These are phyloP conservation scores for Oreochromis tanganicae DNA, from an alignment of 2,113 vertebrate species.

Conservation along the genomic window DNA sequence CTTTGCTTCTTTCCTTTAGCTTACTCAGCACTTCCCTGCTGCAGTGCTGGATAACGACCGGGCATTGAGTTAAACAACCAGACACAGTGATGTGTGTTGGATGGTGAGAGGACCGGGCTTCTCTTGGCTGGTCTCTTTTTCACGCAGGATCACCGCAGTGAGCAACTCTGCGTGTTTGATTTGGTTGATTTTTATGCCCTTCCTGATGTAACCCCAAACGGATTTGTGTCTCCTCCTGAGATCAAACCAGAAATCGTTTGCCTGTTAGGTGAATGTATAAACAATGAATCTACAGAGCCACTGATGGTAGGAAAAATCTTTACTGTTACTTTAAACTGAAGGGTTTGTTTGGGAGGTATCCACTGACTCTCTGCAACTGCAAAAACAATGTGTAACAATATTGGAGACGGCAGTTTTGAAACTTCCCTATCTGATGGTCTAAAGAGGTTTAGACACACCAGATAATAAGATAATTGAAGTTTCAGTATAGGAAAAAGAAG, in stretches of 20 bases:
- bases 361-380: neutral
- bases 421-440: neutral
- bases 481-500: neutral
- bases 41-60: neutral
- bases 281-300: neutral
- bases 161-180: neutral
- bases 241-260: neutral
- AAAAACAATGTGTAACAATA: neutral
- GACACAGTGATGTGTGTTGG: neutral
- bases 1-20: neutral
- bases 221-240: neutral
- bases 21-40: neutral
- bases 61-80: neutral
- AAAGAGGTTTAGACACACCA: neutral
- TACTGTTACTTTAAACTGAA: neutral
- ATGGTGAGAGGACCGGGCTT: neutral
- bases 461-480: neutral
- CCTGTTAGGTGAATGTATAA: neutral
- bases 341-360: fast-evolving
- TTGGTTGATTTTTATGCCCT: neutral
- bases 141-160: neutral
- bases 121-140: neutral
- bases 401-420: neutral
- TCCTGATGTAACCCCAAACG: neutral
- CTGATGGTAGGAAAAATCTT: neutral